Base-by-base conservation (phyloP, 1,140 invertebrate species). In the Anadara kagoshimensis region DNA sequence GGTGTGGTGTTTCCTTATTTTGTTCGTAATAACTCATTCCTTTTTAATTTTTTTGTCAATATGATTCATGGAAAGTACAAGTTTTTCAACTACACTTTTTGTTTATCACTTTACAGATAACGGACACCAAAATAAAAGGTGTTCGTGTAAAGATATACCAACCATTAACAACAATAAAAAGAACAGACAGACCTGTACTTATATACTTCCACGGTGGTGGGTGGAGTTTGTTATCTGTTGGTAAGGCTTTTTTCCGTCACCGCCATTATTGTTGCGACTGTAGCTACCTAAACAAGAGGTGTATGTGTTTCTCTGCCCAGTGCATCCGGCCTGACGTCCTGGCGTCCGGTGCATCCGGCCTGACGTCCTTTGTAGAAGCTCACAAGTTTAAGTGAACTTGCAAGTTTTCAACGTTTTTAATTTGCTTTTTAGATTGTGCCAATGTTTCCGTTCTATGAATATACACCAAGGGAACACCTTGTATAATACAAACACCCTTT, bases 191-290 rank as follows among this genome's bases (percentile, higher is more conserved):
- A 22, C 64, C 79, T 12, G 74, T 64, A 20, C 65, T 81, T 5
- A 64, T 81, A n/a, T 81, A 76, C 69, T 63, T 81, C 18, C 79
- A 81, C 49, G 79, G 79, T 2, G 79, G 79, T 47, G 79, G 79
- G 11, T 81, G 79, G 79, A 78, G 71, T 59, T 45, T 68, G 10
- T 36, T 81, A 1, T 81, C 79, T 24, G 79, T 77, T 16, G 79
- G 79, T 81, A 75, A 62, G 76, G 54, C 22, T n/a, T 36, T 36
- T 36, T 36, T 36, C n/a, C n/a, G n/a, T n/a, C n/a, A n/a, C n/a
- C n/a, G n/a, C n/a, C 1, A 22, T 43, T 61, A 44, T n/a, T n/a
- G n/a, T n/a, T n/a, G n/a, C n/a, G n/a, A n/a, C n/a, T n/a, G n/a
- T n/a, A n/a, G n/a, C n/a, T 20, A 7, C 22, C 43, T 12, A 18